phyloP scores from a whole-genome alignment of 2,888 invertebrate species.

The Diarsia rubi region DNA sequence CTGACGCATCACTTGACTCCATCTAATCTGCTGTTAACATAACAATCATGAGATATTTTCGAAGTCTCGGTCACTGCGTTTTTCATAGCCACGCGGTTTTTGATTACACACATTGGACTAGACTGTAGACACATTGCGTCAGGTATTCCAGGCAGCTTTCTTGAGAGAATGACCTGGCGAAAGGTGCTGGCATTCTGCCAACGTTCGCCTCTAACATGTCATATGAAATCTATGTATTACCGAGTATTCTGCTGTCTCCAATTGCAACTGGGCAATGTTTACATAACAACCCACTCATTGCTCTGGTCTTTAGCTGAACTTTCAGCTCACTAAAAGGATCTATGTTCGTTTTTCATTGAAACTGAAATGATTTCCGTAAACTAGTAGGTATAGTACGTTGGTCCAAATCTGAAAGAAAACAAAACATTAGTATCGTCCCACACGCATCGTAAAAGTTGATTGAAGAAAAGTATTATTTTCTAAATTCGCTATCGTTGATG shows the following conservation, averaged over 20 bases:
- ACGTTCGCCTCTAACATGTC: conserved; percentile 56
- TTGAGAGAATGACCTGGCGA: conserved; percentile 82
- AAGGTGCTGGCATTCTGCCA: conserved; percentile 80
- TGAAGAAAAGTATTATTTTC: conserved; percentile 47
- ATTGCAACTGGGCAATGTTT: conserved; percentile 68
- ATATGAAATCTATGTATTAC: conserved; percentile 60
- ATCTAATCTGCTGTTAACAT: conserved; percentile 53
- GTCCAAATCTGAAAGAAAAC: conserved; percentile 44
- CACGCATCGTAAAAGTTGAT: conserved; percentile 49
- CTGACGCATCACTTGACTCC: conserved; percentile 59
- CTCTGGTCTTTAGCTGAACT: conserved; percentile 24
- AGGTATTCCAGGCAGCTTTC: conserved; percentile 76
- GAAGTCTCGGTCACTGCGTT: conserved; percentile 45
- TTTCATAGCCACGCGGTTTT: conserved; percentile 62
- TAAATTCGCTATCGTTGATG: conserved; percentile 36
- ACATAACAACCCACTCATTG: conserved; percentile 54
- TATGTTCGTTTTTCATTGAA: conserved; percentile 15
- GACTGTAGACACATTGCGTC: conserved; percentile 69
- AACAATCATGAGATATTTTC: conserved; percentile 60
- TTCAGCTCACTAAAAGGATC: conserved; percentile 6
- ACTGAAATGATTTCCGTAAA: conserved; percentile 36
- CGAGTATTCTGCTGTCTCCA: conserved; percentile 63
- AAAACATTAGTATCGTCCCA: conserved; percentile 53
- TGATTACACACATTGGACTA: conserved; percentile 60
- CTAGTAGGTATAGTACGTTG: conserved; percentile 43